These are phyloP conservation scores for Epinephelus fuscoguttatus DNA, from an alignment of 2,113 vertebrate genomes.

Conservation along the genomic window DNA sequence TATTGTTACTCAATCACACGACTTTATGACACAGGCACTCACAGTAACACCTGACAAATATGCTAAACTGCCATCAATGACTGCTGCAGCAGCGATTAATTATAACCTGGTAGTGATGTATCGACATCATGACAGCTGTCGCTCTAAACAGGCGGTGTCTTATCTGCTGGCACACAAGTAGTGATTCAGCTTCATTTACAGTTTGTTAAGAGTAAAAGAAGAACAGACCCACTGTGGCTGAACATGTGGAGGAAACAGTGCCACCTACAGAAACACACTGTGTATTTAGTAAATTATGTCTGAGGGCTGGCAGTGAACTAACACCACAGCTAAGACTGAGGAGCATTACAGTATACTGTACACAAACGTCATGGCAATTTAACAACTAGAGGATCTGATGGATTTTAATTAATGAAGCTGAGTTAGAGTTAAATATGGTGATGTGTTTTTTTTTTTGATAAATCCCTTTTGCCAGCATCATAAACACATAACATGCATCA, in stretches of 20 bases:
- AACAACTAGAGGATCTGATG: not conserved
- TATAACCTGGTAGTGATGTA: not conserved
- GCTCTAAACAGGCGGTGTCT: not conserved
- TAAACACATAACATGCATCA: not conserved
- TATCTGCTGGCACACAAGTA: not conserved
- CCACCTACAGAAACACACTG: slow-evolving; percentile 20
- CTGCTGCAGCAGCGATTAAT: not conserved
- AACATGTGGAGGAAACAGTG: slow-evolving; percentile 12
- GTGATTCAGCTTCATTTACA: not conserved
- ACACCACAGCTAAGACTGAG: not conserved
- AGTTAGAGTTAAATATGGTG: not conserved
- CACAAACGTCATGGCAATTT: not conserved
- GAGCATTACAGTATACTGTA: no score
- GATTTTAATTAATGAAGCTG: not conserved
- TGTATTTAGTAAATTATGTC: not conserved
- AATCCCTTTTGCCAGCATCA: not conserved
- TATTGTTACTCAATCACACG: no score
- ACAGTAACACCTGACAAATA: not conserved
- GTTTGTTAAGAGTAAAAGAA: slow-evolving; percentile 2
- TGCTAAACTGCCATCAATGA: not conserved
- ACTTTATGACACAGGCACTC: not conserved
- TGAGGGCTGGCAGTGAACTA: not conserved
- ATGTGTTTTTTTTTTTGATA: not conserved
- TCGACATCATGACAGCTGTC: not conserved
- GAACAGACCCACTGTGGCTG: not conserved